Evolutionary conservation across 2,888 invertebrate genomes (phyloP).

Genomic region (Toxonevra muliebris): DNA sequence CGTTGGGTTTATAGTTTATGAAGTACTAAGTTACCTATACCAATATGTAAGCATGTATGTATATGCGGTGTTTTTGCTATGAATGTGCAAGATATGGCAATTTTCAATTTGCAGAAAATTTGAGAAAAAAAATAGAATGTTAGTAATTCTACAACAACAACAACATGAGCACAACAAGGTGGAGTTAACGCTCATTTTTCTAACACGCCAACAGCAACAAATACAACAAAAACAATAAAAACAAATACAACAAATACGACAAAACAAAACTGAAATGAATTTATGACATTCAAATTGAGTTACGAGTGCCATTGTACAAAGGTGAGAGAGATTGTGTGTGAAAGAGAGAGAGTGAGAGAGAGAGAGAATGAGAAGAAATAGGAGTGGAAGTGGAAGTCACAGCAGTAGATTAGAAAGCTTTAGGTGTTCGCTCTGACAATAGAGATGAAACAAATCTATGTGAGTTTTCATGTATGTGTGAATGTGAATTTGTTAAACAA

Average conservation of each 20-base stretch:
- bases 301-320: conserved; percentile 19
- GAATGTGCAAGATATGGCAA: conserved; percentile 18
- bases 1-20: background rate
- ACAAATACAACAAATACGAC: background rate
- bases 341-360: background rate
- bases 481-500: conserved; percentile 21
- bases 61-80: background rate
- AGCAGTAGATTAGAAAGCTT: background rate
- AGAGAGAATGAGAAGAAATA: background rate
- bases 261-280: conserved; percentile 28
- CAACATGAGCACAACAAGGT: too few relatives aligned
- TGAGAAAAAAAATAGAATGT: conserved; percentile 9
- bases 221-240: too few relatives aligned
- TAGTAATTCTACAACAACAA: background rate
- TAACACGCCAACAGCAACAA: too few relatives aligned
- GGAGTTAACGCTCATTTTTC: background rate
- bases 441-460: background rate
- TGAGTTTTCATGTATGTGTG: background rate
- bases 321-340: conserved; percentile 5
- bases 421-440: background rate
- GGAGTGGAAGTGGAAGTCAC: background rate
- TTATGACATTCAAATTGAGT: conserved; percentile 40
- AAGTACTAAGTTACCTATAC: background rate
- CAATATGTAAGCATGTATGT: background rate
- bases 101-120: conserved; percentile 25